Conservation (phyloP, 2,888 invertebrate species). For the Pterobdella sp. region DNA sequence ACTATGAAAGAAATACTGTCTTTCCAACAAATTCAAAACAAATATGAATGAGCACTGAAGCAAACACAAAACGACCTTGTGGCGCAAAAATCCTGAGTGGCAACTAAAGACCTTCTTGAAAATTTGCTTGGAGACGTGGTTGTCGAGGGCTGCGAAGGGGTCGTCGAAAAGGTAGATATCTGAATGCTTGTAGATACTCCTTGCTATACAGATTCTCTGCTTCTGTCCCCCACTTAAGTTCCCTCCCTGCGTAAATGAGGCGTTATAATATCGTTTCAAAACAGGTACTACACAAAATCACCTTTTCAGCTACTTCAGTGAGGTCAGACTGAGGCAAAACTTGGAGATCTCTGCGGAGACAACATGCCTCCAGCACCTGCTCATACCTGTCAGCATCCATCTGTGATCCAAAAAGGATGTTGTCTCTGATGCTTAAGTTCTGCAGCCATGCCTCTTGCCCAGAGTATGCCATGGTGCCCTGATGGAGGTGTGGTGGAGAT, state of each 20-base stretch:
- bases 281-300: neutral
- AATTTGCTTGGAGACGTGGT: constrained; percentile 33
- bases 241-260: neutral
- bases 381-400: constrained; percentile 18
- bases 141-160: constrained; percentile 30
- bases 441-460: constrained; percentile 25
- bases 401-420: constrained; percentile 16
- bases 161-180: constrained; percentile 28
- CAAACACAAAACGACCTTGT: constrained; percentile 27
- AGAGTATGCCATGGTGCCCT: constrained; percentile 19
- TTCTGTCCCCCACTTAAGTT: constrained; percentile 34
- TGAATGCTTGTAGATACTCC: constrained; percentile 5
- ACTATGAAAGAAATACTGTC: neutral
- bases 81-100: constrained; percentile 26
- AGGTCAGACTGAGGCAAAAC: constrained; percentile 4
- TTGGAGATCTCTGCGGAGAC: constrained; percentile 12
- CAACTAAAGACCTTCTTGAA: constrained; percentile 30
- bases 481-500: too few species aligned
- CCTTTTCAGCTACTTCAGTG: constrained; percentile 24
- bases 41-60: neutral
- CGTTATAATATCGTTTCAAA: neutral
- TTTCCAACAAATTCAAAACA: neutral
- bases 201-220: constrained; percentile 32
- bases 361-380: constrained; percentile 8
- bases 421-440: constrained; percentile 15